Evolutionary conservation across 2,113 vertebrate genomes (phyloP), one percentile per base, ranked within the genome.

Genomic region (Apteryx owenii): DNA sequence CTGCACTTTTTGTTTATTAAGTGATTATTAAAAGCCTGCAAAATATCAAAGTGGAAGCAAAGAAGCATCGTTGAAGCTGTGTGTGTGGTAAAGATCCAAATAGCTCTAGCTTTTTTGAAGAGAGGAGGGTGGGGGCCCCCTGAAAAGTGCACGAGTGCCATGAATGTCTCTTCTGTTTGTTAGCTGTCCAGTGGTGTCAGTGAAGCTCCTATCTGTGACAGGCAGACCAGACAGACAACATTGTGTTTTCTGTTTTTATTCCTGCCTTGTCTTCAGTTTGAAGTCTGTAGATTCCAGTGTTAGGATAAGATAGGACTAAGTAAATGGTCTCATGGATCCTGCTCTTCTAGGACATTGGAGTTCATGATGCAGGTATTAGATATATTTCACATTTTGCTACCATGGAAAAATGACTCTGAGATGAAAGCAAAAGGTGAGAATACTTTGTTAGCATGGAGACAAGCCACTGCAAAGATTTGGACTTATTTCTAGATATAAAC

Each of bases 151-250:
- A 50, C 61, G 46, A 60, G 84, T 51, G 65, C 25, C 18, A 10
- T 95, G 94, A 97, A 96, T 96, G 53, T 92, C 94, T 61, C 78
- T 95, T 94, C 90, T 96, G 92, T 96, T 95, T 89, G 83, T 85
- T 77, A 89, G 85, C 58, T 88, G 78, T 77, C 61, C 64, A 85
- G 76, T 1, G 0, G 72, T 81, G 56, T 94, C 88, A 95, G 89
- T 96, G 94, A 87, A 89, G 78, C 77, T 95, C 78, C 96, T 95
- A 46, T 95, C 84, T 95, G 51, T 77, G 81, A 89, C 77, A 80
- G 86, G 33, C 90, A 91, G 89, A 89, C 89, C 66, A 71, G 89
- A 85, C 61, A 96, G 77, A 64, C 44, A 50, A 48, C 53, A 66
- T 68, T 92, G 73, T 23, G 88, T 90, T 48, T 90, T 62, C 46